Conservation (phyloP, 2,888 invertebrate genomes). For the Aporophyla nigra region DNA sequence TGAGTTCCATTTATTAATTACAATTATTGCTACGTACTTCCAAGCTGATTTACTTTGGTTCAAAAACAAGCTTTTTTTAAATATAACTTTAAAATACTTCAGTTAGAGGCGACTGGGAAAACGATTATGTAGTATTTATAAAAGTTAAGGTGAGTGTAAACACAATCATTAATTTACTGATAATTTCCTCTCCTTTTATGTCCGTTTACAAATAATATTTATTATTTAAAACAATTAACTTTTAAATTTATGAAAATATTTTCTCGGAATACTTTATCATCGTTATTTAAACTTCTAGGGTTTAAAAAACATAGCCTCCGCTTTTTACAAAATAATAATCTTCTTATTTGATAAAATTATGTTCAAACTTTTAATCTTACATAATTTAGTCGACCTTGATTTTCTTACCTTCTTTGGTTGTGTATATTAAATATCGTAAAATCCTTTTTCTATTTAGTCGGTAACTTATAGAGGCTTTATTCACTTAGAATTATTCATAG, state of each 20-base stretch:
- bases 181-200: neutral
- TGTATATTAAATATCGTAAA: neutral
- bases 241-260: neutral
- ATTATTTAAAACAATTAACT: no score
- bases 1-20: neutral
- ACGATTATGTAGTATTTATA: neutral
- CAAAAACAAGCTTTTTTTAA: neutral
- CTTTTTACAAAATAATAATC: no score
- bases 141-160: neutral
- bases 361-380: neutral
- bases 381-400: neutral
- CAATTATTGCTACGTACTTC: no score
- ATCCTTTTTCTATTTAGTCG: neutral
- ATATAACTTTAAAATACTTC: neutral
- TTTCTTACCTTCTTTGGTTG: neutral
- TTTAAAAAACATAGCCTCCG: neutral
- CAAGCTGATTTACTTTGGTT: neutral
- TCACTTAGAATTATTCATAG: conserved; percentile 28
- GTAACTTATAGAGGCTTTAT: conserved; percentile 19
- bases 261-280: neutral
- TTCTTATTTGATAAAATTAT: neutral
- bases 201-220: neutral
- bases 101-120: neutral
- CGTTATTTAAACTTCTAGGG: neutral
- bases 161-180: neutral